phyloP scores from a whole-genome alignment of 2,888 invertebrate genomes.

The Sarcophaga subvicina region DNA sequence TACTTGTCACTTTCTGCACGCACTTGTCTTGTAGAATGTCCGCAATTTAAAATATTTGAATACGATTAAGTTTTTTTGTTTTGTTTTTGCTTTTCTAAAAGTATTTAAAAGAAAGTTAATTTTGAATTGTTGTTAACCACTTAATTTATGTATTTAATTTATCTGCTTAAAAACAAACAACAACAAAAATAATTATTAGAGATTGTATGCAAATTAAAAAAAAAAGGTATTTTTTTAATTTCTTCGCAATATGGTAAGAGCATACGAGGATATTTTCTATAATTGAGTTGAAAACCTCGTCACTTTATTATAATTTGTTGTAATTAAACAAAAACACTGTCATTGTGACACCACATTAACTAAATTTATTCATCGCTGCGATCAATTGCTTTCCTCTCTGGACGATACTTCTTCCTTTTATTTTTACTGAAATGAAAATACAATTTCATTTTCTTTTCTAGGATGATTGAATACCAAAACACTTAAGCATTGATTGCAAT shows the following conservation, averaged over 20 bases:
- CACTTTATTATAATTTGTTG: background rate
- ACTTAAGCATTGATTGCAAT: background rate
- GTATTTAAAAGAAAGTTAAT: constrained; percentile 50
- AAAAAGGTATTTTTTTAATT: too few species aligned
- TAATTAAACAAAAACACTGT: background rate
- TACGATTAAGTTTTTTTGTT: background rate
- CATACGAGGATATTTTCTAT: too few species aligned
- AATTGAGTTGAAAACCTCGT: too few species aligned
- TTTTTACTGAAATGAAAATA: background rate
- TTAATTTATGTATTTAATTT: constrained; percentile 8
- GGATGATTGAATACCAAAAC: constrained; percentile 18
- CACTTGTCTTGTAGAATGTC: constrained; percentile 18
- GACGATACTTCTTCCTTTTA: too few species aligned
- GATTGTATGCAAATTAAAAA: background rate
- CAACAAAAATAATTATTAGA: background rate
- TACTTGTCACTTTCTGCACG: background rate
- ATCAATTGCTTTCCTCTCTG: too few species aligned
- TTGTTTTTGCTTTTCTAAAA: background rate
- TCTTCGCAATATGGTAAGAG: too few species aligned
- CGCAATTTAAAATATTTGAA: constrained; percentile 22
- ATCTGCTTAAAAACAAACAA: background rate
- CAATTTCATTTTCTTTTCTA: constrained; percentile 11
- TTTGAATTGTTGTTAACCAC: constrained; percentile 27
- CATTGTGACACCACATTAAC: constrained; percentile 2
- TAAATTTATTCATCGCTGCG: background rate